Conservation (phyloP, 2,113 vertebrate species). For the Microtus montanus region DNA sequence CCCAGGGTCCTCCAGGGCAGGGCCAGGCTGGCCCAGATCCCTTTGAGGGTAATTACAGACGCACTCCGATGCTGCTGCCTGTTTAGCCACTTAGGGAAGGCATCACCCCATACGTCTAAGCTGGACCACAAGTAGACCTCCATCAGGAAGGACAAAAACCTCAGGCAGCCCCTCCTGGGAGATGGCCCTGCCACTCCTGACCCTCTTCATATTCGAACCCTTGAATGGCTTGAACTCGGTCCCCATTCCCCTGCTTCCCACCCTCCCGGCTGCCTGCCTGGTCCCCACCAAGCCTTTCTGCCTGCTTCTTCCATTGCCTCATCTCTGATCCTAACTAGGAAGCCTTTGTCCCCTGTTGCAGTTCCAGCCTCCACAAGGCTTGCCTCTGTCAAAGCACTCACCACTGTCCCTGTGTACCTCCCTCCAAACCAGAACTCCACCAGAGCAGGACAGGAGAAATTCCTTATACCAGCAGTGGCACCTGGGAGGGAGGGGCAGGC, state of each 20-base stretch:
- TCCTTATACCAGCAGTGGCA: neutral
- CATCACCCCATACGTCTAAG: neutral
- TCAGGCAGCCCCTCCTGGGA: too few species aligned
- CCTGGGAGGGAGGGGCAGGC: neutral
- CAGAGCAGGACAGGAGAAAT: neutral
- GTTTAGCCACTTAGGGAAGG: neutral
- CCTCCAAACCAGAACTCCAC: neutral
- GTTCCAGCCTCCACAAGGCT: neutral
- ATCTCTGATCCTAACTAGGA: too few species aligned
- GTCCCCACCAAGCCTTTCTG: neutral
- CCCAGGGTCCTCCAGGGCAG: neutral
- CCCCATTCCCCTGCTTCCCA: neutral
- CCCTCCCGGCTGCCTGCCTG: neutral
- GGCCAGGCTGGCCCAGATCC: neutral
- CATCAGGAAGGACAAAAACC: neutral
- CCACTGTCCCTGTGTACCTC: neutral
- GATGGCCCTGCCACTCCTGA: too few species aligned
- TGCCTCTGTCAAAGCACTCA: neutral
- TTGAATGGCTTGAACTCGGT: rapidly evolving
- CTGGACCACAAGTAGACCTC: neutral
- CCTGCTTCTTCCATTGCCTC: neutral
- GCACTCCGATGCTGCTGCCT: rapidly evolving
- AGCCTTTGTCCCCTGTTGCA: too few species aligned
- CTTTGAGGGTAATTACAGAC: neutral
- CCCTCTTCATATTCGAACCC: neutral